Percentiles rank a stretch among this genome's conserved stretches.
Conservation (phyloP, 2,797 vertebrate genomes). For the Acipenser oxyrinchus region DNA sequence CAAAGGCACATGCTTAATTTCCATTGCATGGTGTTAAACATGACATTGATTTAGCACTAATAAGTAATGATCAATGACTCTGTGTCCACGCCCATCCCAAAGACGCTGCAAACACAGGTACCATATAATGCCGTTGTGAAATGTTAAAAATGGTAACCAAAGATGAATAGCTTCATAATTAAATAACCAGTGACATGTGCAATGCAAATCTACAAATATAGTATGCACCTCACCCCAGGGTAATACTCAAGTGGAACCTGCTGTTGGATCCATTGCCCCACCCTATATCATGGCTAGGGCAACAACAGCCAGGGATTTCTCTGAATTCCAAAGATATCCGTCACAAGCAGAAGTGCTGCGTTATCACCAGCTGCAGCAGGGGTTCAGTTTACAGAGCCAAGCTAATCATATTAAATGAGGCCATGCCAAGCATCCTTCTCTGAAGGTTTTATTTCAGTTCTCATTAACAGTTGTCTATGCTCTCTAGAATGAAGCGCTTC, state of each 20-base stretch:
- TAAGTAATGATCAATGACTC: too few species aligned
- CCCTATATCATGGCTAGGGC: slow-evolving; percentile 13
- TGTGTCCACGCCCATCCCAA: too few species aligned
- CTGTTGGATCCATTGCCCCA: slow-evolving; percentile 10
- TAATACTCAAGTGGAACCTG: slow-evolving; percentile 6
- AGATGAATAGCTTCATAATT: too few species aligned
- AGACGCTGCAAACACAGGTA: too few species aligned
- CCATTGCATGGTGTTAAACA: too few species aligned
- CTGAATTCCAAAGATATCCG: slow-evolving; percentile 30
- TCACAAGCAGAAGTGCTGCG: slow-evolving; percentile 17
- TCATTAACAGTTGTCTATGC: slow-evolving; percentile 12
- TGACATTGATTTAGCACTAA: too few species aligned
- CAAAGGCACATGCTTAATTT: too few species aligned
- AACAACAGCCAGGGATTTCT: slow-evolving; percentile 17
- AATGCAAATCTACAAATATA: too few species aligned
- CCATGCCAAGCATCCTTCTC: slow-evolving; percentile 26
- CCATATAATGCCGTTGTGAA: too few species aligned
- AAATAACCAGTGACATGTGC: too few species aligned
- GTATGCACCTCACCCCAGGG: not conserved
- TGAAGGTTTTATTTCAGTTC: slow-evolving; percentile 14
- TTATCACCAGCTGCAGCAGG: slow-evolving; percentile 27
- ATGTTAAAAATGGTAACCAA: too few species aligned
- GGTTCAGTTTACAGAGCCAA: slow-evolving; percentile 31
- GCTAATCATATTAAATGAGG: slow-evolving; percentile 28
- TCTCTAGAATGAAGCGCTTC: not conserved